These are phyloP conservation scores for Prosopocoilus inquinatus DNA, from an alignment of 2,888 invertebrate genomes.

Conservation along the genomic window DNA sequence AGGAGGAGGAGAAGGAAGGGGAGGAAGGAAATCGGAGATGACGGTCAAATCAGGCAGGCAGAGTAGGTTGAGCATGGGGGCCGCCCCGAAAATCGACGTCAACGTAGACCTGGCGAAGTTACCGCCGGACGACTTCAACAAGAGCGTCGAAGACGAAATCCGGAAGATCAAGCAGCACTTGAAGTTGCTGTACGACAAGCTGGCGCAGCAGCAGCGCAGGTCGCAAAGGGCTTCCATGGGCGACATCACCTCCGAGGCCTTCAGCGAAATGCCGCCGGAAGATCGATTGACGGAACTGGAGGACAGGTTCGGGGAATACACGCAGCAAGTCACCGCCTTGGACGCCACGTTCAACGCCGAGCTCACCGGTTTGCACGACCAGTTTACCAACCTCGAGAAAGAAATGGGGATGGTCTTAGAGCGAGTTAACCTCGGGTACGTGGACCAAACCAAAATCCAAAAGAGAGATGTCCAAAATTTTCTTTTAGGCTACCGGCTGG, in stretches of 20 bases:
- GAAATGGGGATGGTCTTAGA: slow-evolving; percentile 44
- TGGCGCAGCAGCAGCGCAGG: neutral
- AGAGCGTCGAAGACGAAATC: slow-evolving; percentile 7
- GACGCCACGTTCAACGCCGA: slow-evolving; percentile 46
- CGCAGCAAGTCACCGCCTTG: slow-evolving; percentile 40
- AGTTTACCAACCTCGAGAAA: slow-evolving; percentile 51
- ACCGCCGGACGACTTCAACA: slow-evolving; percentile 9
- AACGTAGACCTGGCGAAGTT: slow-evolving; percentile 9
- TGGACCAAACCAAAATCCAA: neutral
- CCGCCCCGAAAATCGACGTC: neutral
- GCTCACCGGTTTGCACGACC: slow-evolving; percentile 53
- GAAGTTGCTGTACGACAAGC: slow-evolving; percentile 5
- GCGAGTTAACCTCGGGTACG: slow-evolving; percentile 33
- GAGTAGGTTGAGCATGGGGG: neutral
- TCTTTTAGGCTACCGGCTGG: slow-evolving; percentile 32
- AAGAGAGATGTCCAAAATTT: too few species aligned
- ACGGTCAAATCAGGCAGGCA: neutral
- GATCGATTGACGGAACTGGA: slow-evolving; percentile 19
- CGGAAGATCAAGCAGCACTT: slow-evolving; percentile 10
- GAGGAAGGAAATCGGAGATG: too few species aligned
- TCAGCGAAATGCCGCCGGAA: neutral
- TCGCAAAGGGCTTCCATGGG: neutral
- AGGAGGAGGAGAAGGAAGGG: too few species aligned
- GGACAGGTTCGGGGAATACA: slow-evolving; percentile 35
- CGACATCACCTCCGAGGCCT: neutral